Conservation (phyloP, 2,113 vertebrate genomes). For the Halichoeres trimaculatus region DNA sequence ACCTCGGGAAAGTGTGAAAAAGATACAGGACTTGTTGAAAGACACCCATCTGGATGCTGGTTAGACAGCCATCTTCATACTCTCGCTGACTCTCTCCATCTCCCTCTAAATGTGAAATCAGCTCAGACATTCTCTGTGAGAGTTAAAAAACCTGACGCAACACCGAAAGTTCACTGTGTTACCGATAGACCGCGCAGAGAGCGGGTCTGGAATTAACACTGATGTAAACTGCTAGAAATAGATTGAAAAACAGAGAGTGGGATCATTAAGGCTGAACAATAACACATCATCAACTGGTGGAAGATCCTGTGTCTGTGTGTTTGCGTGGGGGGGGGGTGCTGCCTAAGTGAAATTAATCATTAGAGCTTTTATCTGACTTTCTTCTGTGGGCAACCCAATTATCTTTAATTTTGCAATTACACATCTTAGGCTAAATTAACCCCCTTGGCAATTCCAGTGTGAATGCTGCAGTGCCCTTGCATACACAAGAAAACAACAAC, state of each 20-base stretch:
- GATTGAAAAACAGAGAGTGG: slow-evolving; percentile 58
- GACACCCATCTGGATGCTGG: slow-evolving; percentile 70
- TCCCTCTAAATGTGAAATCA: slow-evolving; percentile 60
- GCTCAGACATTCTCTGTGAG: slow-evolving; percentile 57
- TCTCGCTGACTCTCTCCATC: slow-evolving; percentile 43
- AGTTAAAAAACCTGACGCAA: slow-evolving; percentile 64
- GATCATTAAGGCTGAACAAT: slow-evolving; percentile 73
- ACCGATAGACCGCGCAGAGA: slow-evolving; percentile 35
- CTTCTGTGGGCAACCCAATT: slow-evolving; percentile 76
- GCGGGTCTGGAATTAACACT: slow-evolving; percentile 54
- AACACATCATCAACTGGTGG: slow-evolving; percentile 59
- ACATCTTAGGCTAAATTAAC: slow-evolving; percentile 73
- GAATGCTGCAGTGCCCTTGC: slow-evolving; percentile 74
- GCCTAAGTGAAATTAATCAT: slow-evolving; percentile 77
- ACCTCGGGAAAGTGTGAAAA: slow-evolving; percentile 68
- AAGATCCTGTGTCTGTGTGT: slow-evolving; percentile 39
- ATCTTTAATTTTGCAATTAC: slow-evolving; percentile 81
- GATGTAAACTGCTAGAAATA: slow-evolving; percentile 74
- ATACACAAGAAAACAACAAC: slow-evolving; percentile 64
- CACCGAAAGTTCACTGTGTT: slow-evolving; percentile 52
- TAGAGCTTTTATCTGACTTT: slow-evolving; percentile 77
- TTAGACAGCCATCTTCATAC: slow-evolving; percentile 68
- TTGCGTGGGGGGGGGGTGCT: slow-evolving; percentile 39
- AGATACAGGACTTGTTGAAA: slow-evolving; percentile 79
- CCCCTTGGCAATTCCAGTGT: slow-evolving; percentile 74